Conservation (phyloP, 2,888 invertebrate species). For the Noctua janthe region DNA sequence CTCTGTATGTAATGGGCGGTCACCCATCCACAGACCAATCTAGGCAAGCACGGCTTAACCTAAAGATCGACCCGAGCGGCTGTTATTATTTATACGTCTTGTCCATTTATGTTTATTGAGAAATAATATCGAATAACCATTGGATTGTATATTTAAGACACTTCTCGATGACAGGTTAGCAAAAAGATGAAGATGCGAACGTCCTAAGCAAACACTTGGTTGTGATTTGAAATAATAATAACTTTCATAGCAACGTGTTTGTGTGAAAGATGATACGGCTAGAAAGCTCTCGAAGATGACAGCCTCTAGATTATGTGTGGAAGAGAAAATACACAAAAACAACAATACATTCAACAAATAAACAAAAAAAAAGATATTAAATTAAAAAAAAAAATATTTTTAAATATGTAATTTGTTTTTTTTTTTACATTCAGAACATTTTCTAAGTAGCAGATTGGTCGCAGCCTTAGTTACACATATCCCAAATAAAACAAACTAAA, state of each 20-base stretch:
- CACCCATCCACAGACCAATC: no score
- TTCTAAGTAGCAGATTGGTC: no score
- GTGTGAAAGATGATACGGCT: background rate
- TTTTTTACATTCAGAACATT: background rate
- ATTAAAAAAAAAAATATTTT: no score
- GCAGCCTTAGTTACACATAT: background rate
- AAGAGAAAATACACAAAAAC: background rate
- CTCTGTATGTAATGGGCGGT: no score
- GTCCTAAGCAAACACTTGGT: slow-evolving; percentile 19
- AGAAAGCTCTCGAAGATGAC: background rate
- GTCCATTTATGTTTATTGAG: background rate
- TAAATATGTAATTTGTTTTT: no score
- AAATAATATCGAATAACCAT: slow-evolving; percentile 5
- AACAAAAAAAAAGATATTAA: no score
- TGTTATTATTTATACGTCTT: background rate
- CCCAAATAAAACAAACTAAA: background rate
- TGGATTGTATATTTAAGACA: background rate
- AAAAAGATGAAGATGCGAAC: background rate
- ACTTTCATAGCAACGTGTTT: background rate
- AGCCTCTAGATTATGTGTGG: background rate
- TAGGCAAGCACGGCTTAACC: no score
- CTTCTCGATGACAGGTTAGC: background rate
- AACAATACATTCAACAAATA: no score
- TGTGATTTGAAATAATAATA: slow-evolving; percentile 7
- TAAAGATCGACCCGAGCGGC: no score